Evolutionary conservation across 2,888 invertebrate genomes (phyloP).

Genomic region (Cosmia pyralina): DNA sequence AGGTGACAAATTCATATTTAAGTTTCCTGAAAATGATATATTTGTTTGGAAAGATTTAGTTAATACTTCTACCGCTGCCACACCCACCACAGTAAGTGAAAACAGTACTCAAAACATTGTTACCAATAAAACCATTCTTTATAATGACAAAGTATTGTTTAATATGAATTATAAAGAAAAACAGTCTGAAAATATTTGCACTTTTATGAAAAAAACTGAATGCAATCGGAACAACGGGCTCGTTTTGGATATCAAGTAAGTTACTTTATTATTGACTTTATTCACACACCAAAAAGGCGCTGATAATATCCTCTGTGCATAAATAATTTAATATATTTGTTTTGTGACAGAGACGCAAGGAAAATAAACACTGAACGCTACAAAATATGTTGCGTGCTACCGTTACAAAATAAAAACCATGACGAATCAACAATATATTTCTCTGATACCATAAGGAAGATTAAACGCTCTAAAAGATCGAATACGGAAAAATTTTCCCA

Average conservation of each 20-base stretch:
- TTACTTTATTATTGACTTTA: conserved; percentile 7
- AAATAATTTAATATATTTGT: conserved; percentile 35
- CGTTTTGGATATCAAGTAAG: conserved; percentile 69
- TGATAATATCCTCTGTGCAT: background rate
- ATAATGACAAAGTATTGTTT: conserved; percentile 49
- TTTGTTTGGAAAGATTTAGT: conserved; percentile 39
- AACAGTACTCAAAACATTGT: background rate
- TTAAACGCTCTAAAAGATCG: conserved; percentile 61
- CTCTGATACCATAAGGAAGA: conserved; percentile 36
- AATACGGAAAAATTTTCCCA: conserved; percentile 67
- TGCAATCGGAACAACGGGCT: conserved; percentile 75
- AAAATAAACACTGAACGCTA: conserved; percentile 67
- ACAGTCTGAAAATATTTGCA: conserved; percentile 76
- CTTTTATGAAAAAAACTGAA: conserved; percentile 75
- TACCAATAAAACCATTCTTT: conserved; percentile 23
- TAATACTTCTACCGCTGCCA: conserved; percentile 16
- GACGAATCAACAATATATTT: conserved; percentile 49
- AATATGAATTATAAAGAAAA: conserved; percentile 54
- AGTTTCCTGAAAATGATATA: conserved; percentile 70
- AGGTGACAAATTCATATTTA: conserved; percentile 72
- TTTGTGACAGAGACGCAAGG: conserved; percentile 68
- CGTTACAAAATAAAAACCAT: conserved; percentile 34
- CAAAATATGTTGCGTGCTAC: conserved; percentile 60
- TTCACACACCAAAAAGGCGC: background rate
- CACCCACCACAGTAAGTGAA: conserved; percentile 5